These are phyloP conservation scores for Pachypeltis micranthus DNA, from an alignment of 1,140 invertebrate species.

Conservation along the genomic window DNA sequence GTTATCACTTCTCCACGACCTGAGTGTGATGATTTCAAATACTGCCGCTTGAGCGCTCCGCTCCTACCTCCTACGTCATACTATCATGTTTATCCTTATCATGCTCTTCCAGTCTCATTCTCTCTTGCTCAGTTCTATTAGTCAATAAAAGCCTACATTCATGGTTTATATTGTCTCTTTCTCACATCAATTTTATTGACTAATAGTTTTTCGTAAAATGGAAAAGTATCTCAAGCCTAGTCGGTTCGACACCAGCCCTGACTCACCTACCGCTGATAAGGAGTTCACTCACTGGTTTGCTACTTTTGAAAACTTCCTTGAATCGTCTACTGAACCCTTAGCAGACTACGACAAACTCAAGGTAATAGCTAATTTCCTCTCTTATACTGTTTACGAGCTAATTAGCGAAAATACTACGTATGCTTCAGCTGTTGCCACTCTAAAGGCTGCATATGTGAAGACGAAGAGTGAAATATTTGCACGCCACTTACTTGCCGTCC, in stretches of 20 bases:
- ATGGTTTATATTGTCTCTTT: background rate
- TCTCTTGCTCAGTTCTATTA: too few species aligned
- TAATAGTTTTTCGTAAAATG: background rate
- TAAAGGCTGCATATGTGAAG: background rate
- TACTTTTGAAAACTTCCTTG: slow-evolving; percentile 1
- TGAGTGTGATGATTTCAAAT: too few species aligned
- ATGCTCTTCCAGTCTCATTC: too few species aligned
- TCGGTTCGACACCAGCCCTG: background rate
- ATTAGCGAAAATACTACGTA: background rate
- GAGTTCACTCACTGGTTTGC: background rate
- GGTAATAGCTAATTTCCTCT: background rate
- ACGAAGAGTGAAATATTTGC: background rate
- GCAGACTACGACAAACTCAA: background rate
- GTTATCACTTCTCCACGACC: too few species aligned
- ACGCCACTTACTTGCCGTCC: too few species aligned
- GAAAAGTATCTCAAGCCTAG: background rate
- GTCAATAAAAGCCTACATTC: too few species aligned
- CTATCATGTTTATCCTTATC: too few species aligned
- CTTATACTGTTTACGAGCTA: background rate
- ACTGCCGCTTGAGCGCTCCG: too few species aligned
- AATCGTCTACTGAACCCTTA: background rate
- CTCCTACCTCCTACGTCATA: too few species aligned
- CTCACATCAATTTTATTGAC: background rate
- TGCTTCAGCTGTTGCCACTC: background rate
- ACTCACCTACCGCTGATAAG: background rate